Evolutionary conservation across 2,113 vertebrate genomes (phyloP).

Genomic region (Elephantulus edwardii): DNA sequence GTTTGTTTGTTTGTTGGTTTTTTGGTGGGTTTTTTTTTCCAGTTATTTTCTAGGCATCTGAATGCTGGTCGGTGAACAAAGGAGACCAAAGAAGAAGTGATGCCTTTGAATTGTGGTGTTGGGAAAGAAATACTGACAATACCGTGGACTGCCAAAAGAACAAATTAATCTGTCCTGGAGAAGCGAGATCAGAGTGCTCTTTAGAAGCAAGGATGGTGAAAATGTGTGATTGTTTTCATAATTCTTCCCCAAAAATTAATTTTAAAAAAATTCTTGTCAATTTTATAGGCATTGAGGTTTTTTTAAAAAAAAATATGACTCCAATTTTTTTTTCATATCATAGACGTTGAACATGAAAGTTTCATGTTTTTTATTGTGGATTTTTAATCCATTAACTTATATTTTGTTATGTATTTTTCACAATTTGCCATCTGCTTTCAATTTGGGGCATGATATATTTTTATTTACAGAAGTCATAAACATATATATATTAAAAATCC

Average conservation of each 20-base stretch:
- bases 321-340: constrained; percentile 14
- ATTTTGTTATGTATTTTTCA: background rate
- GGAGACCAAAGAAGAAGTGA: no score
- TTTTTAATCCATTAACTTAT: background rate
- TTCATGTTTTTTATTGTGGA: background rate
- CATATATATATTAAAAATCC: constrained; percentile 22
- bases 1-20: no score
- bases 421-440: constrained; percentile 4
- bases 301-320: background rate
- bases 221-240: background rate
- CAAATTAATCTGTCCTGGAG: no score
- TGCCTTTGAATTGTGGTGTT: no score
- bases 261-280: background rate
- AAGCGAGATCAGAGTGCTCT: no score
- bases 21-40: no score
- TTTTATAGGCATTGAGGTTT: no score
- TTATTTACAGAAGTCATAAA: constrained; percentile 29
- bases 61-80: no score
- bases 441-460: background rate
- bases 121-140: no score
- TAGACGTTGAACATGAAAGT: background rate
- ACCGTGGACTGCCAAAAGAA: no score
- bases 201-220: no score
- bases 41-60: no score
- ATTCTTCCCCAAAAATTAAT: background rate